Evolutionary conservation across 2,113 vertebrate genomes (phyloP).

Genomic region (Zosterops japonicus): DNA sequence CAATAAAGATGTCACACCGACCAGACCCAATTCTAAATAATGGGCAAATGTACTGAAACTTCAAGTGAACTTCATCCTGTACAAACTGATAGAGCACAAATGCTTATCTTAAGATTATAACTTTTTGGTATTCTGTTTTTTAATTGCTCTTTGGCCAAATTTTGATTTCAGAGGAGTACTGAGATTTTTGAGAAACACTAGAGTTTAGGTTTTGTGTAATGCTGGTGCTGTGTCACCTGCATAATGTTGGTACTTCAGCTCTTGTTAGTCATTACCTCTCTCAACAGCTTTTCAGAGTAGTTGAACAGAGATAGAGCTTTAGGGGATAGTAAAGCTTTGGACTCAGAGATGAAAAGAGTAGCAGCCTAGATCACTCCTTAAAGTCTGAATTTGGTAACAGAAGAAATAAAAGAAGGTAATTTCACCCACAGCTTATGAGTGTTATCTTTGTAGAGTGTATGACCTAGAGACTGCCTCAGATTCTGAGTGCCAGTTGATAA

Average conservation of each 20-base stretch:
- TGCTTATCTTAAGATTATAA: background rate
- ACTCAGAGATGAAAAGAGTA: background rate
- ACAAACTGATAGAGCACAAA: background rate
- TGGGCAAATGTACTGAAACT: background rate
- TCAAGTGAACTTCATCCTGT: background rate
- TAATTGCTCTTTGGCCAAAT: background rate
- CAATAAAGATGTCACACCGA: background rate
- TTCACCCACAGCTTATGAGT: background rate
- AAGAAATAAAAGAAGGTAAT: background rate
- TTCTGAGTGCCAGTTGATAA: background rate
- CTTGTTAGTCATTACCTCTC: background rate
- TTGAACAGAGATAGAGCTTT: background rate
- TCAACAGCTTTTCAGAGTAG: background rate
- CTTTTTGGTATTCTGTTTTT: background rate
- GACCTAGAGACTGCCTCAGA: background rate
- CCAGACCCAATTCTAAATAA: background rate
- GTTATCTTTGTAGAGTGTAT: background rate
- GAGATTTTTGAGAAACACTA: conserved; percentile 3
- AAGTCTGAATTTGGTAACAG: background rate
- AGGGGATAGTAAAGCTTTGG: background rate
- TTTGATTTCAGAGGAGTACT: background rate
- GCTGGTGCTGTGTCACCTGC: background rate
- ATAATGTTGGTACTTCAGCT: background rate
- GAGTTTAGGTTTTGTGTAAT: background rate
- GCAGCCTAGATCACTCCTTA: background rate